phyloP scores from a whole-genome alignment of 1,140 invertebrate genomes.

The Temnothorax curvispinosus region DNA sequence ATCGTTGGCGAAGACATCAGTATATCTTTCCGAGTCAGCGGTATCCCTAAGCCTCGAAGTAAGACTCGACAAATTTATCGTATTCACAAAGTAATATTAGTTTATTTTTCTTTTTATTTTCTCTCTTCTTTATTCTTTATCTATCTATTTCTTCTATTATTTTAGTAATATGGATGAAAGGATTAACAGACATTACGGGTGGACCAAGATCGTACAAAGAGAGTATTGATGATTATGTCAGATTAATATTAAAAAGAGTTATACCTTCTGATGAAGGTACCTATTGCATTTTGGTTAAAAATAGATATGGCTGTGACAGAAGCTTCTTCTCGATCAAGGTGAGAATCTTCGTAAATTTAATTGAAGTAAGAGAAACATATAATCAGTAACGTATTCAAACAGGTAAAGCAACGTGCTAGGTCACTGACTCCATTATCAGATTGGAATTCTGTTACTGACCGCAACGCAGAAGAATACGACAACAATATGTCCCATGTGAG shows the following conservation, averaged over 20 bases:
- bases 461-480: conserved; percentile 75
- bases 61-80: conserved; percentile 66
- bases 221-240: conserved; percentile 93
- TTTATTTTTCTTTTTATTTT: background rate
- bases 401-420: conserved; percentile 89
- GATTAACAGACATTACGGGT: conserved; percentile 92
- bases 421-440: conserved; percentile 89
- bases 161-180: conserved; percentile 94
- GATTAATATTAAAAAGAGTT: conserved; percentile 95
- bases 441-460: conserved; percentile 84
- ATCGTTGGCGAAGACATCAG: conserved; percentile 92
- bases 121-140: conserved; percentile 54
- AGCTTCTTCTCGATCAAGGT: conserved; percentile 94
- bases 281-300: conserved; percentile 97
- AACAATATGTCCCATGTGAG: conserved; percentile 86
- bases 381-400: conserved; percentile 34
- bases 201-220: conserved; percentile 92
- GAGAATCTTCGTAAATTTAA: conserved; percentile 71
- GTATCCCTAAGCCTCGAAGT: conserved; percentile 94
- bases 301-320: conserved; percentile 94
- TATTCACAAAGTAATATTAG: background rate
- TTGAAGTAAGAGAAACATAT: background rate
- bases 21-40: conserved; percentile 91
- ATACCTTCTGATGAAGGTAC: conserved; percentile 95
- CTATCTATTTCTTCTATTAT: background rate